These are phyloP conservation scores for Azorinus chamasolen DNA, from an alignment of 2,888 invertebrate genomes.

Conservation along the genomic window DNA sequence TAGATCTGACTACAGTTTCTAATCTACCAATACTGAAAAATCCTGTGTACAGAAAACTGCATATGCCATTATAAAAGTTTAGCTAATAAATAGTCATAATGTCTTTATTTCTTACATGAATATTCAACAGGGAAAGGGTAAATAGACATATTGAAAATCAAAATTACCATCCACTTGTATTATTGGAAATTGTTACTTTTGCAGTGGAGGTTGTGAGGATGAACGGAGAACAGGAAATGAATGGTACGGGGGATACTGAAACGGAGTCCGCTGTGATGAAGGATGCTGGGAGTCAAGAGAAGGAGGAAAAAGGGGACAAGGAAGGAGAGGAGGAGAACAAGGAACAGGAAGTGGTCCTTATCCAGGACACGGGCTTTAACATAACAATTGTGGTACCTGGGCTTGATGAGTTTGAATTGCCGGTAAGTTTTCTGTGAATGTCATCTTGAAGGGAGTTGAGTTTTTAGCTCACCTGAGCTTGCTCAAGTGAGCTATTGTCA, in stretches of 20 bases:
- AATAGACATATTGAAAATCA: no score
- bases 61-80: no score
- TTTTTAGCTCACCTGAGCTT: no score
- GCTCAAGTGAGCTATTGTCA: no score
- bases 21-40: no score
- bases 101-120: no score
- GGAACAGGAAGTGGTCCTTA: constrained; percentile 82
- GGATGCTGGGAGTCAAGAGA: constrained; percentile 26
- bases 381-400: constrained; percentile 98
- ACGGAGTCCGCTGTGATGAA: constrained; percentile 13
- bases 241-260: constrained; percentile 2
- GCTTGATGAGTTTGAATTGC: constrained; percentile 96
- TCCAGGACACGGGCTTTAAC: constrained; percentile 88
- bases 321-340: constrained; percentile 69
- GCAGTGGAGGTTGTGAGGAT: constrained; percentile 61
- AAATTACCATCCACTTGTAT: no score
- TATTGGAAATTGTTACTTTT: constrained; percentile 3
- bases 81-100: no score
- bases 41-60: no score
- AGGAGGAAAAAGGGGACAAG: constrained; percentile 42
- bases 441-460: no score
- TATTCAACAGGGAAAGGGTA: no score
- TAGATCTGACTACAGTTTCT: no score
- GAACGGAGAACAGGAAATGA: constrained; percentile 36
- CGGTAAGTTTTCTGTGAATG: constrained; percentile 88